Evolutionary conservation across 2,797 vertebrate species (phyloP).

Genomic region (Lateolabrax maculatus): DNA sequence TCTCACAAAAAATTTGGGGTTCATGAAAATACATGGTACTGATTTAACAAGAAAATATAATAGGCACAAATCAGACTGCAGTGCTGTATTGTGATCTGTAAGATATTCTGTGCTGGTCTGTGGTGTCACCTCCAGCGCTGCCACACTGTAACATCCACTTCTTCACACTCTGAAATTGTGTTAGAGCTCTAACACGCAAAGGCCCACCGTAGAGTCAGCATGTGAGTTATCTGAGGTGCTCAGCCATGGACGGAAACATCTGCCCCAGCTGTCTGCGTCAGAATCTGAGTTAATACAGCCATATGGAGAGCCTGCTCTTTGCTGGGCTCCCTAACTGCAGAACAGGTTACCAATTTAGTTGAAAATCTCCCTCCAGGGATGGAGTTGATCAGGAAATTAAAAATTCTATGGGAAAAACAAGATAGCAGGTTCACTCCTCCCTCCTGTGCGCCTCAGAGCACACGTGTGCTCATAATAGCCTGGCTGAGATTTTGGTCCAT

Average conservation of each 20-base stretch:
- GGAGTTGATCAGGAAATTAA: conserved; percentile 76
- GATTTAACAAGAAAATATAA: neutral
- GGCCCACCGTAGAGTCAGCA: conserved; percentile 1
- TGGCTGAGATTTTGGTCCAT: conserved; percentile 45
- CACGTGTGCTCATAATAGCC: conserved; percentile 5
- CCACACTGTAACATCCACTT: conserved; percentile 14
- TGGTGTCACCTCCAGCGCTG: conserved; percentile 27
- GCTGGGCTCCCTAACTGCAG: conserved; percentile 14
- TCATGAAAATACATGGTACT: conserved; percentile 6
- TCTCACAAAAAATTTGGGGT: neutral
- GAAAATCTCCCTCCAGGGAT: conserved; percentile 46
- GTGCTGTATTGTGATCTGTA: neutral
- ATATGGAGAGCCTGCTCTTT: conserved; percentile 46
- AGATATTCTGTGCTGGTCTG: conserved; percentile 11
- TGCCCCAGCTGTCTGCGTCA: conserved; percentile 59
- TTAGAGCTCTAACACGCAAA: conserved; percentile 17
- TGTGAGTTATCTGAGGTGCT: conserved; percentile 56
- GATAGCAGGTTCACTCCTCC: conserved; percentile 43
- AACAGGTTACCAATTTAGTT: conserved; percentile 36
- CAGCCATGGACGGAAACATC: conserved; percentile 63
- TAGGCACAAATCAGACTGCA: neutral
- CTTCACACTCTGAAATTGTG: conserved; percentile 38
- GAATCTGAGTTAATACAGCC: conserved; percentile 34
- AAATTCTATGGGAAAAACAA: conserved; percentile 62
- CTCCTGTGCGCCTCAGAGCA: conserved; percentile 3